These are phyloP conservation scores for Myotis findleyi DNA, from an alignment of 2,797 vertebrate genomes.

Conservation along the genomic window DNA sequence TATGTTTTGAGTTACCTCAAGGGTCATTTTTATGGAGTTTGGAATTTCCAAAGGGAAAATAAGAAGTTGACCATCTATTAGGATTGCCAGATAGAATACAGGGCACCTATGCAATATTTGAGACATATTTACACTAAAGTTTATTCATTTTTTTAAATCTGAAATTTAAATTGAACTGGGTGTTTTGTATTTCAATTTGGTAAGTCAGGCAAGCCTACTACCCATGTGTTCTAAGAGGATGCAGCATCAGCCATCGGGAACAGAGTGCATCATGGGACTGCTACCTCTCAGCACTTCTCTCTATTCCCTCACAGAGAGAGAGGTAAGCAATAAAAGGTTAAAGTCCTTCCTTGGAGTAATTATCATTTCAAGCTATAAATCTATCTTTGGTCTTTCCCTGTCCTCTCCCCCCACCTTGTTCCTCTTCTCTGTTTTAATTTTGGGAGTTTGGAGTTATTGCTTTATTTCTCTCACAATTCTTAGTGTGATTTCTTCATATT, in stretches of 20 bases:
- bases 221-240: background rate
- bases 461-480: conserved; percentile 14
- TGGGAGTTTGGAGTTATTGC: background rate
- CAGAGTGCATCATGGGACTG: background rate
- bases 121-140: background rate
- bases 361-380: background rate
- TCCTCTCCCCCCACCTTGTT: background rate
- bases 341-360: background rate
- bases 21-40: background rate
- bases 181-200: background rate
- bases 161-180: background rate
- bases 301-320: background rate
- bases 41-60: conserved; percentile 26
- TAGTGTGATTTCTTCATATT: background rate
- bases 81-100: background rate
- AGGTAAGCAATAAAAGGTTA: background rate
- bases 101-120: background rate
- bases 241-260: background rate
- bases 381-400: background rate
- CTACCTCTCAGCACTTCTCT: background rate
- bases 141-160: background rate
- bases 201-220: background rate
- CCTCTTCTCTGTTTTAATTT: conserved; percentile 28
- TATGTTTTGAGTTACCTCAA: background rate
- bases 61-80: background rate